Conservation (phyloP, 37 sponge, comb jelly and placozoan species). For the Spongia lamella region DNA sequence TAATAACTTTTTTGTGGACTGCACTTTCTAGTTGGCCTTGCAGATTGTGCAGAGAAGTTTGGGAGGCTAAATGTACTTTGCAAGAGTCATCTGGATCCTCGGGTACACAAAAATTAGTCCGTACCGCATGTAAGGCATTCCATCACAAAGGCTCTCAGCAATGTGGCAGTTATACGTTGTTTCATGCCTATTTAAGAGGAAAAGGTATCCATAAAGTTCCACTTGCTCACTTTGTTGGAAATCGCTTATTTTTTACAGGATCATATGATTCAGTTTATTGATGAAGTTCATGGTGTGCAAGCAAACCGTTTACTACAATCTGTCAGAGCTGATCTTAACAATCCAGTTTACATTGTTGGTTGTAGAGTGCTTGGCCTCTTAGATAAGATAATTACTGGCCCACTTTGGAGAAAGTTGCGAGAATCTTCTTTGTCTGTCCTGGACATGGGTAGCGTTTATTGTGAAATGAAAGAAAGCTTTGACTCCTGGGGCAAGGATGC, state of each 20-base stretch:
- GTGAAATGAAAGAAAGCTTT: constrained; percentile 32
- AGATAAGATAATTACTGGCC: constrained; percentile 43
- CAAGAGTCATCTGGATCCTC: background rate
- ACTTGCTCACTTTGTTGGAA: constrained; percentile 40
- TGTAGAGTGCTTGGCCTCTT: constrained; percentile 41
- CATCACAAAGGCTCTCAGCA: constrained; percentile 47
- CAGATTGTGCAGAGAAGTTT: constrained; percentile 25
- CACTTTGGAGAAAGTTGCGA: constrained; percentile 46
- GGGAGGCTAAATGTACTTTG: constrained; percentile 5
- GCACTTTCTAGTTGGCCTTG: constrained; percentile 50
- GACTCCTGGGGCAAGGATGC: constrained; percentile 35
- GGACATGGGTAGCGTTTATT: constrained; percentile 18
- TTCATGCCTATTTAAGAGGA: constrained; percentile 21
- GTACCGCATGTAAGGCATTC: constrained; percentile 61
- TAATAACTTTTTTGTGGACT: constrained; percentile 63
- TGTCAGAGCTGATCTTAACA: constrained; percentile 22
- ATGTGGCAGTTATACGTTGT: background rate
- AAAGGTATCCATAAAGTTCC: constrained; percentile 25
- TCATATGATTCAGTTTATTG: constrained; percentile 14
- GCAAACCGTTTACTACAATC: constrained; percentile 33
- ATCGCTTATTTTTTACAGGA: constrained; percentile 27
- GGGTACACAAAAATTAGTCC: constrained; percentile 28
- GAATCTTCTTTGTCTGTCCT: constrained; percentile 18
- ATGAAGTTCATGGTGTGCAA: constrained; percentile 16
- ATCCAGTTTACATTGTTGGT: constrained; percentile 18